A percentile compares a stretch with the other conserved stretches of the same genome.
phyloP scores from a whole-genome alignment of 2,888 invertebrate species.

The Polyploca ridens region DNA sequence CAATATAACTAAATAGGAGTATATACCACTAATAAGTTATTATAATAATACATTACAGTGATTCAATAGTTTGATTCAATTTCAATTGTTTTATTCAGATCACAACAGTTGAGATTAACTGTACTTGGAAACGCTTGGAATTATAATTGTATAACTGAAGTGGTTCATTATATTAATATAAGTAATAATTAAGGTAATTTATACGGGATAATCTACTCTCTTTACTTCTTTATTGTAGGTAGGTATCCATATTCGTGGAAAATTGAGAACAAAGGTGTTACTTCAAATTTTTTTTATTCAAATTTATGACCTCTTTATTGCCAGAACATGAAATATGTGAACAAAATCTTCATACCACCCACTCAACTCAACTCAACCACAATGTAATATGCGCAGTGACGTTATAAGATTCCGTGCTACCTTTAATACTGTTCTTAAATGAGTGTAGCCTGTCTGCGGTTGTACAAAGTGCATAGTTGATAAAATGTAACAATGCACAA shows the following conservation, averaged over 20 bases:
- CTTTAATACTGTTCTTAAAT: background rate
- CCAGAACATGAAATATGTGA: background rate
- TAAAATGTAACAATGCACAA: slow-evolving; percentile 45
- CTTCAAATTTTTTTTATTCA: no score
- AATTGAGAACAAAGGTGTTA: no score
- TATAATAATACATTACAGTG: background rate
- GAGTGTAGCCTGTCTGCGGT: slow-evolving; percentile 6
- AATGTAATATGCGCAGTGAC: background rate
- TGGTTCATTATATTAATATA: background rate
- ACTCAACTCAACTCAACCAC: no score
- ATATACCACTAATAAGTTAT: background rate
- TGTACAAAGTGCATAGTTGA: slow-evolving; percentile 37
- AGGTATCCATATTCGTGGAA: no score
- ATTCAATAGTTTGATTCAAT: background rate
- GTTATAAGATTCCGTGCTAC: background rate
- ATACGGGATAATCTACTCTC: background rate
- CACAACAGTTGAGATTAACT: background rate
- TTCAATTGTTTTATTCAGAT: slow-evolving; percentile 3
- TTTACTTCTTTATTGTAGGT: no score
- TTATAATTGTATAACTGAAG: background rate
- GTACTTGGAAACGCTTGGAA: background rate
- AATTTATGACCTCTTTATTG: no score
- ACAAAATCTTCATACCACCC: background rate
- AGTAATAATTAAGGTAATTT: background rate
- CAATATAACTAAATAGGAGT: background rate